These are phyloP conservation scores for Hippocampus mohnikei DNA, from an alignment of 2,113 vertebrate species.

Conservation along the genomic window DNA sequence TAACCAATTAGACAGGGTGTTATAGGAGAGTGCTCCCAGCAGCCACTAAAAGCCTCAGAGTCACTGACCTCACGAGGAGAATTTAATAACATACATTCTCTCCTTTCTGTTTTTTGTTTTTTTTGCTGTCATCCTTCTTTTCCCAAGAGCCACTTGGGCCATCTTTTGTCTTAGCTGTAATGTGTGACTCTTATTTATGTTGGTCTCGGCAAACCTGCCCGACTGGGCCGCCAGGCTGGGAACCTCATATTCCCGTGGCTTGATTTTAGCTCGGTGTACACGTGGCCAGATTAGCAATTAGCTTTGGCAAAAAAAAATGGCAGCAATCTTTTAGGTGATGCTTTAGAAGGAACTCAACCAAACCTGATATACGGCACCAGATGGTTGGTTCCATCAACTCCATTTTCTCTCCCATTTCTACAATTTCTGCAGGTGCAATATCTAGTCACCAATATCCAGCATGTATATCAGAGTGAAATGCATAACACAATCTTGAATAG, in stretches of 20 bases:
- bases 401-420: too few relatives aligned
- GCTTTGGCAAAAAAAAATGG: conserved; percentile 54
- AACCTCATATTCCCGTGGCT: conserved; percentile 35
- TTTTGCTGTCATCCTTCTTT: conserved; percentile 16
- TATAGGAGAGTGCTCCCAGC: conserved; percentile 56
- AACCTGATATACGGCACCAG: conserved; percentile 27
- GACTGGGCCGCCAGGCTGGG: conserved; percentile 35
- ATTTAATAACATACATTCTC: conserved; percentile 63
- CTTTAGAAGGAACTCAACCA: conserved; percentile 31
- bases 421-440: too few relatives aligned
- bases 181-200: conserved; percentile 28
- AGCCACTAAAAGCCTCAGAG: conserved; percentile 62
- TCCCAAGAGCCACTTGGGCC: conserved; percentile 40
- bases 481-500: too few relatives aligned
- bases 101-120: conserved; percentile 22
- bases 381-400: conserved; percentile 2
- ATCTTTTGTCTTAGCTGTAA: conserved; percentile 36
- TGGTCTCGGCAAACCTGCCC: conserved; percentile 38
- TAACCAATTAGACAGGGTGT: conserved; percentile 66
- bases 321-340: conserved; percentile 35
- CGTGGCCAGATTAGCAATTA: conserved; percentile 60
- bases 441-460: too few relatives aligned
- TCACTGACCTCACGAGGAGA: conserved; percentile 67
- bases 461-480: too few relatives aligned
- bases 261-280: conserved; percentile 44